These are phyloP conservation scores for Lepidocolaptes lacrymiger DNA, from an alignment of 2,797 vertebrate species.

Conservation along the genomic window DNA sequence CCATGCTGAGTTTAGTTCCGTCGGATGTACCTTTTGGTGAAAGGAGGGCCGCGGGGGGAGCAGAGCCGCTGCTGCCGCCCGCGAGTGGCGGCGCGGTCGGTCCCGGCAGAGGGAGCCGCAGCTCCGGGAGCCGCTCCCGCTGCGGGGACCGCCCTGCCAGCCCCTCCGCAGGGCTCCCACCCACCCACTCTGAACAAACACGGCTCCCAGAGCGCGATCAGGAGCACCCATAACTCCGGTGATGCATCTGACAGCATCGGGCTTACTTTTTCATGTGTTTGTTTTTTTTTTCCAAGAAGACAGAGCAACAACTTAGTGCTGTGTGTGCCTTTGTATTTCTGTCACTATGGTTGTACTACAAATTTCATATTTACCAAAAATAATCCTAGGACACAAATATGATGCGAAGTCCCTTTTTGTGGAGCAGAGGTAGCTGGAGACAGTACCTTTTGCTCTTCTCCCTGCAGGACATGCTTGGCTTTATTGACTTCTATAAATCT, in stretches of 20 bases:
- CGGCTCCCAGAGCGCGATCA: neutral
- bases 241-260: neutral
- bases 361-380: neutral
- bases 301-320: neutral
- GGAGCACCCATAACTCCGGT: accelerated
- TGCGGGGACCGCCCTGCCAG: too few species aligned
- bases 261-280: neutral
- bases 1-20: neutral
- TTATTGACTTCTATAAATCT: neutral
- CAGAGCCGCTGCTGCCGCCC: neutral
- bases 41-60: neutral
- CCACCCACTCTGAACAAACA: neutral
- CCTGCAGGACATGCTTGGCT: neutral
- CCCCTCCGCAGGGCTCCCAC: accelerated
- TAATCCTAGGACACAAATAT: neutral
- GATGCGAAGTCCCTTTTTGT: neutral
- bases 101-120: slow-evolving; percentile 37
- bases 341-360: neutral
- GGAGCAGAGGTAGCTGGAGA: neutral
- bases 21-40: accelerated
- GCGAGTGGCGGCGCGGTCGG: accelerated
- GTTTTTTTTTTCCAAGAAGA: neutral
- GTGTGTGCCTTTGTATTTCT: neutral
- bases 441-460: neutral
- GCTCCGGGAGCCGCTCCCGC: neutral